Evolutionary conservation across 37 sponge, comb jelly and placozoan genomes (phyloP).

Genomic region (Lycopodina hypogea): DNA sequence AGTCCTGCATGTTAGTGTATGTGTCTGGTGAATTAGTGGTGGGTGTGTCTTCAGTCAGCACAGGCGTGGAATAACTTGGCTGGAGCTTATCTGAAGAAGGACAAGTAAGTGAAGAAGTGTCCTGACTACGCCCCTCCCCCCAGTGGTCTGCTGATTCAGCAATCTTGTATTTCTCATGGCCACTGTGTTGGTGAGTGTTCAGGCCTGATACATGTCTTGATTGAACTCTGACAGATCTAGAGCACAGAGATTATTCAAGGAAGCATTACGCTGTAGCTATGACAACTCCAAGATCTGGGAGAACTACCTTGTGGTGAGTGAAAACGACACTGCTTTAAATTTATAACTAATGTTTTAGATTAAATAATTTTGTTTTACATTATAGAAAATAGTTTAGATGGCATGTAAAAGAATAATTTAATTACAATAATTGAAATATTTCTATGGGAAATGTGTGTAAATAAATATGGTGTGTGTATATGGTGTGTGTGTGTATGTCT

Average conservation of each 20-base stretch:
- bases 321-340: not conserved
- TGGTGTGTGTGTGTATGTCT: not conserved
- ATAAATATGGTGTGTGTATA: not conserved
- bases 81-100: constrained; percentile 61
- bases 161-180: too few species aligned
- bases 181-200: too few species aligned
- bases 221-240: constrained; percentile 46
- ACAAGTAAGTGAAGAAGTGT: constrained; percentile 53
- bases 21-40: not conserved
- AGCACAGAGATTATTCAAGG: constrained; percentile 64
- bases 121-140: not conserved
- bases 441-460: too few species aligned
- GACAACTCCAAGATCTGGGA: constrained; percentile 95
- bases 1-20: constrained; percentile 12
- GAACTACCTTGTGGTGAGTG: constrained; percentile 80
- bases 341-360: not conserved
- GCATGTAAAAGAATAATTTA: too few species aligned
- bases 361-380: too few species aligned
- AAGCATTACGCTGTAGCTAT: constrained; percentile 76
- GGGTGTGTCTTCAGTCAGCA: constrained; percentile 50
- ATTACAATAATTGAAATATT: too few species aligned
- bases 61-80: constrained; percentile 94
- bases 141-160: too few species aligned
- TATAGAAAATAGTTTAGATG: too few species aligned
- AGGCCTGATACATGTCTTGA: too few species aligned